Evolutionary conservation across 2,113 vertebrate genomes (phyloP), one percentile per base, ranked within the genome.

Genomic region (Aplodontia rufa): DNA sequence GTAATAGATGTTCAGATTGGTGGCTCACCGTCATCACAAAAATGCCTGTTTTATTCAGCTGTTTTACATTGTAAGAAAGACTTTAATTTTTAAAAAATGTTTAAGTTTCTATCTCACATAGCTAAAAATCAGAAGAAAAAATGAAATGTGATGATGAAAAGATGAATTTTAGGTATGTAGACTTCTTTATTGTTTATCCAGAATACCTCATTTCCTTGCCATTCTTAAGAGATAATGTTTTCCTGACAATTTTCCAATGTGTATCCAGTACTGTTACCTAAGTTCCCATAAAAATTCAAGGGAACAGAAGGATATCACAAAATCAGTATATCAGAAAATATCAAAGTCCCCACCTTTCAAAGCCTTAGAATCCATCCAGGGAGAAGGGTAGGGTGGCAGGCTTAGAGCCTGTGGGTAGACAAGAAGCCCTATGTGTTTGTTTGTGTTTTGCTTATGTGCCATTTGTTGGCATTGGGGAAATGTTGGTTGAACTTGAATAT

Each of bases 51-150:
- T 84, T 55, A 22, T 81, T 91, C 37, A 49, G 2, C 35, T 86
- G 69, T 91, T 76, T 94, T 62, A 49, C 26, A 91, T 94, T 75
- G 16, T 47, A 64, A 94, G 49, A 83, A 92, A 92, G 42, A 47
- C 19, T 72, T 72, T 32, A 49, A 51, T 64, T 30, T 51, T 30
- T 51, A 51, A 42, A 90, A 68, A 66, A 51, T 14, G 62, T 35
- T 79, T 42, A 93, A 60, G 4, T 17, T 85, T 62, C 79, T 17
- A 58, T 79, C 35, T 37, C 45, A 86, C 19, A 2, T 71, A 87
- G 13, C 86, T 82, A 45, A 88, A 81, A 86, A 35, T 80, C 17
- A 5, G 32, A 24, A 26, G 14, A n/a, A 9, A 14, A 83, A 42
- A 78, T 6, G 83, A 62, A 71, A 90, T 30, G 8, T 87, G 30